These are phyloP conservation scores for Oncorhynchus masou DNA, from an alignment of 2,113 vertebrate species.

Conservation along the genomic window DNA sequence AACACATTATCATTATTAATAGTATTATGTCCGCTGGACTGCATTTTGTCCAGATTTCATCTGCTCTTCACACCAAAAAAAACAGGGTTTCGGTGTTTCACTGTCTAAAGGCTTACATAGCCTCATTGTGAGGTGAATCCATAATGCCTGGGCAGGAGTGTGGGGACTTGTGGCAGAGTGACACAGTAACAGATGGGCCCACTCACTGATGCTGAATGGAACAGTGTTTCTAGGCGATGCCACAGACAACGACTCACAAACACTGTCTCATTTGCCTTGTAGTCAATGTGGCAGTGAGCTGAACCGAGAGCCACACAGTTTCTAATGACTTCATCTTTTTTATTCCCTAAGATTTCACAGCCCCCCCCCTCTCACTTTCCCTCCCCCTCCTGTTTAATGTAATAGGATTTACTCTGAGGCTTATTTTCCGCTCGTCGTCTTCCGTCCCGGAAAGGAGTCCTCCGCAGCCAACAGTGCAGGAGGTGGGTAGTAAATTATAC, in stretches of 20 bases:
- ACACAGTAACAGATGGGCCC: slow-evolving; percentile 60
- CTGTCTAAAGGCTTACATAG: too few relatives aligned
- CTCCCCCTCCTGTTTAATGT: slow-evolving; percentile 54
- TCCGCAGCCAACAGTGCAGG: slow-evolving; percentile 56
- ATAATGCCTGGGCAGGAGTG: background rate
- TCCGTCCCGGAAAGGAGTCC: slow-evolving; percentile 57
- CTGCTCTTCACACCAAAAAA: too few relatives aligned
- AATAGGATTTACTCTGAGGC: slow-evolving; percentile 60
- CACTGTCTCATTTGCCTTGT: slow-evolving; percentile 40
- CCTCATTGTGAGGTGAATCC: too few relatives aligned
- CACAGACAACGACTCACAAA: slow-evolving; percentile 58
- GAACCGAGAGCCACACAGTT: slow-evolving; percentile 25
- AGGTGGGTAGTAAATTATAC: slow-evolving; percentile 67
- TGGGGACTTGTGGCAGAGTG: slow-evolving; percentile 34
- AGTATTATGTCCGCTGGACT: too few relatives aligned
- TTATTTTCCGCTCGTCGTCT: slow-evolving; percentile 58
- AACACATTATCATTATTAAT: too few relatives aligned
- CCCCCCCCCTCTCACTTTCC: background rate
- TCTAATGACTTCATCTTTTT: slow-evolving; percentile 33
- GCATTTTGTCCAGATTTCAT: too few relatives aligned
- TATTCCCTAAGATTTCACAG: background rate
- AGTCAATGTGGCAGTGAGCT: slow-evolving; percentile 46
- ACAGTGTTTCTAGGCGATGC: slow-evolving; percentile 54
- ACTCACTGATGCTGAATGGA: slow-evolving; percentile 22
- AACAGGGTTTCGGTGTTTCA: too few relatives aligned